phyloP scores from a whole-genome alignment of 2,113 vertebrate genomes.

The Rhinopomastus cyanomelas region DNA sequence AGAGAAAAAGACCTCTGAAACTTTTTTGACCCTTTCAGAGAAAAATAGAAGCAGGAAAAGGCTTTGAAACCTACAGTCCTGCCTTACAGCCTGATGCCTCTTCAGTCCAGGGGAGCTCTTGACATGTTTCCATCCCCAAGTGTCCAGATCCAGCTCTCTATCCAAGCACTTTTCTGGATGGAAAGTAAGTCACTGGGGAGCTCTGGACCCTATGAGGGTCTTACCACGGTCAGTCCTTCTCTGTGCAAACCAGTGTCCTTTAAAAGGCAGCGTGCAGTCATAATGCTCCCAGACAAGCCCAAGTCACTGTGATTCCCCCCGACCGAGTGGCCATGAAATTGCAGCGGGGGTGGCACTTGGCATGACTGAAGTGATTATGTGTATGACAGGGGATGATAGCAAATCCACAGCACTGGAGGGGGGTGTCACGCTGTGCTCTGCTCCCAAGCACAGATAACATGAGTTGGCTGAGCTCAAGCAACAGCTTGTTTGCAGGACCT shows the following conservation, averaged over 20 bases:
- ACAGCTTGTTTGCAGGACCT: not conserved
- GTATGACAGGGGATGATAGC: conserved; percentile 14
- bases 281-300: conserved; percentile 7
- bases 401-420: not conserved
- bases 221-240: not conserved
- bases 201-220: not conserved
- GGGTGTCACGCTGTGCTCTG: not conserved
- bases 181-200: not conserved
- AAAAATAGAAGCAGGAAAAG: not conserved
- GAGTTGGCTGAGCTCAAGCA: not conserved
- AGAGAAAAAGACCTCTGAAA: not conserved
- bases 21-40: not conserved
- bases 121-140: not conserved
- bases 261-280: not conserved
- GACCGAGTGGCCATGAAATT: conserved; percentile 30
- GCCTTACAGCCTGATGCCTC: not conserved
- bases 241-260: not conserved
- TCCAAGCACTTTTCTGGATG: not conserved
- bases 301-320: not conserved
- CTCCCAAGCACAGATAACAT: not conserved
- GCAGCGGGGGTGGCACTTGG: not conserved
- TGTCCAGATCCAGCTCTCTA: not conserved
- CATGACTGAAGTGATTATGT: not conserved
- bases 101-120: not conserved
- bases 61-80: not conserved